phyloP scores from a whole-genome alignment of 2,888 invertebrate genomes.

The Dynastes tityus region DNA sequence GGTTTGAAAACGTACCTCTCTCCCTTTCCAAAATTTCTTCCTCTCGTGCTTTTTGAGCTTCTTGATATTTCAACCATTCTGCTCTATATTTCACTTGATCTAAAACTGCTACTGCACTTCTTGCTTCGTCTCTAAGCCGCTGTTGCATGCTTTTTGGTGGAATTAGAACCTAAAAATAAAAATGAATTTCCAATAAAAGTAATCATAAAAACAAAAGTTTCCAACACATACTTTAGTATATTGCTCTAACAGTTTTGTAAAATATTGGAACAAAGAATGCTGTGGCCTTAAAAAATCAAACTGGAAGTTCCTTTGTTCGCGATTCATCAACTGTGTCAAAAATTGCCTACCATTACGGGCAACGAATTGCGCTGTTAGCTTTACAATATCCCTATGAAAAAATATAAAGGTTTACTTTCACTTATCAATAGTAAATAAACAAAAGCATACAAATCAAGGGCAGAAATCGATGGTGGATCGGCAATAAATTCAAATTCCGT shows the following conservation, averaged over 20 bases:
- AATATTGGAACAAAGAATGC: conserved; percentile 98
- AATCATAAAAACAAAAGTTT: too few relatives aligned
- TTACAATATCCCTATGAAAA: conserved; percentile 89
- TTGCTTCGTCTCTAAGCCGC: conserved; percentile 85
- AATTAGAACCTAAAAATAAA: conserved; percentile 79
- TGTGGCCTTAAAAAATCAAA: conserved; percentile 99
- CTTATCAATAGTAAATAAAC: conserved; percentile 12
- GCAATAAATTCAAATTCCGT: conserved; percentile 94
- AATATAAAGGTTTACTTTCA: background rate
- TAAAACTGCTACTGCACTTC: conserved; percentile 78
- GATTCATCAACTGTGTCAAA: conserved; percentile 97
- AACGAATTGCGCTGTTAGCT: conserved; percentile 98
- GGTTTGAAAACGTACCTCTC: conserved; percentile 73
- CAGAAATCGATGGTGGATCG: conserved; percentile 98
- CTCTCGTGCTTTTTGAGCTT: conserved; percentile 91
- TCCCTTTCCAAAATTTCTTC: conserved; percentile 97
- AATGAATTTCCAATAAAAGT: conserved; percentile 13
- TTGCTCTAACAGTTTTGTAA: conserved; percentile 97
- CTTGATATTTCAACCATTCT: conserved; percentile 97
- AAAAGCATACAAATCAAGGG: conserved; percentile 87
- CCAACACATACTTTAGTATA: conserved; percentile 87
- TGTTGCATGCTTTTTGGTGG: conserved; percentile 93
- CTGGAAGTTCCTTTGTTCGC: conserved; percentile 97
- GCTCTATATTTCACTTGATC: conserved; percentile 96
- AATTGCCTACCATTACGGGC: conserved; percentile 99